Percentiles rank a stretch among this genome's conserved stretches.
Evolutionary conservation across 1,140 invertebrate genomes (phyloP).

Genomic region (Aphelenchoides fujianensis): DNA sequence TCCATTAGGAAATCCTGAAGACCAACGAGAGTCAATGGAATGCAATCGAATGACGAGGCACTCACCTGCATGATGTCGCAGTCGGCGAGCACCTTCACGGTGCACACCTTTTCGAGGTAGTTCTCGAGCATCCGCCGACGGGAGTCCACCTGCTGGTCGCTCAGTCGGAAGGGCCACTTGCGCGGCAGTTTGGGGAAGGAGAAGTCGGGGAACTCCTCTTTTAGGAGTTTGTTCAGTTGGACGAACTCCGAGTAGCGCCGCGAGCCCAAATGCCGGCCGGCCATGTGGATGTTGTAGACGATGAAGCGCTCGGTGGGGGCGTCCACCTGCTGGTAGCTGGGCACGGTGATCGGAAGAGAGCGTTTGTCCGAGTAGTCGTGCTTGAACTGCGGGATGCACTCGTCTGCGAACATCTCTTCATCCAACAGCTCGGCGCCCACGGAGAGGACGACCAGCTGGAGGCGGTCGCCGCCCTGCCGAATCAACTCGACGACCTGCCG

Average conservation of each 20-base stretch:
- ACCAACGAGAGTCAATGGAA: conserved; percentile 22
- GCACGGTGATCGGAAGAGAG: conserved; percentile 93
- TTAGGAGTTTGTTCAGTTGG: conserved; percentile 80
- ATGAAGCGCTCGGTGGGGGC: conserved; percentile 84
- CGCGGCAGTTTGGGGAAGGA: conserved; percentile 95
- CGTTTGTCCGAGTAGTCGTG: conserved; percentile 97
- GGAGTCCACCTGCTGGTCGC: conserved; percentile 92
- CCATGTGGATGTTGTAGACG: conserved; percentile 98
- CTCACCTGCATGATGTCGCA: conserved; percentile 85
- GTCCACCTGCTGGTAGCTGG: conserved; percentile 81
- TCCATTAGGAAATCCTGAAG: conserved; percentile 61
- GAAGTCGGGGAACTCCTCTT: conserved; percentile 94
- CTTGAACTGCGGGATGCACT: conserved; percentile 72
- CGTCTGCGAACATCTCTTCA: conserved; percentile 28
- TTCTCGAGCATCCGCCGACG: conserved; percentile 87
- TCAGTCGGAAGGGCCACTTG: conserved; percentile 93
- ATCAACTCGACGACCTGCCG: conserved; percentile 98
- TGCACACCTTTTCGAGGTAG: conserved; percentile 96
- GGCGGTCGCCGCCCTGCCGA: conserved; percentile 91
- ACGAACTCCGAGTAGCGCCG: conserved; percentile 83
- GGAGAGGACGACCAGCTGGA: conserved; percentile 91
- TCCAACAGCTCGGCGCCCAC: conserved; percentile 71
- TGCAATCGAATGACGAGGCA: background rate
- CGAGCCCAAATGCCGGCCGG: conserved; percentile 90
- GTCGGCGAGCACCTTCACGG: conserved; percentile 93